Evolutionary conservation across 2,113 vertebrate genomes (phyloP).

Genomic region (Vidua macroura): DNA sequence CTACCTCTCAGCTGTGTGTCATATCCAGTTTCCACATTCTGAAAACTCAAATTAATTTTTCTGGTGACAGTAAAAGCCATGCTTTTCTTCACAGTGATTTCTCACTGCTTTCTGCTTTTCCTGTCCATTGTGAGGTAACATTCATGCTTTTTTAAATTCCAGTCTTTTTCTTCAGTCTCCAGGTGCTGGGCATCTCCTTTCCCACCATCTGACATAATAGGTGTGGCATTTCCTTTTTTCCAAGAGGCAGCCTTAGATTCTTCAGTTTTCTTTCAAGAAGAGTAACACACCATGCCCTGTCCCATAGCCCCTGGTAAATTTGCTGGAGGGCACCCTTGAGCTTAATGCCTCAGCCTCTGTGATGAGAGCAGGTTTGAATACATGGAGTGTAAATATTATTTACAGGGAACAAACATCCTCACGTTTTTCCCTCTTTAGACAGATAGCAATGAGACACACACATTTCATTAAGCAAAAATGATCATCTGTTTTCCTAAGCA

Average conservation of each 20-base stretch:
- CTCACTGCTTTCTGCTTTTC: background rate
- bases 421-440: background rate
- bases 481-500: conserved; percentile 5
- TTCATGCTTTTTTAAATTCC: background rate
- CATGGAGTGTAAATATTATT: background rate
- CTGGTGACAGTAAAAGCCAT: background rate
- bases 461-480: conserved; percentile 36
- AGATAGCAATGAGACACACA: background rate
- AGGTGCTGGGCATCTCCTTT: background rate
- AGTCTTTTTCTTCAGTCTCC: background rate
- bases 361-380: background rate
- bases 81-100: background rate
- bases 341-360: background rate
- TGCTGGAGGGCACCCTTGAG: background rate
- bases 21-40: background rate
- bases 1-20: background rate
- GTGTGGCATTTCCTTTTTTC: background rate
- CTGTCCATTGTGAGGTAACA: background rate
- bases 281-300: background rate
- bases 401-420: background rate
- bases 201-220: background rate
- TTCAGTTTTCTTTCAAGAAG: background rate
- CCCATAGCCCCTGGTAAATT: background rate
- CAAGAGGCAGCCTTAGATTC: background rate
- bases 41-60: background rate